A percentile compares a stretch with the other conserved stretches of the same genome.
Evolutionary conservation across 2,797 vertebrate genomes (phyloP).

Genomic region (Sebastes umbrosus): DNA sequence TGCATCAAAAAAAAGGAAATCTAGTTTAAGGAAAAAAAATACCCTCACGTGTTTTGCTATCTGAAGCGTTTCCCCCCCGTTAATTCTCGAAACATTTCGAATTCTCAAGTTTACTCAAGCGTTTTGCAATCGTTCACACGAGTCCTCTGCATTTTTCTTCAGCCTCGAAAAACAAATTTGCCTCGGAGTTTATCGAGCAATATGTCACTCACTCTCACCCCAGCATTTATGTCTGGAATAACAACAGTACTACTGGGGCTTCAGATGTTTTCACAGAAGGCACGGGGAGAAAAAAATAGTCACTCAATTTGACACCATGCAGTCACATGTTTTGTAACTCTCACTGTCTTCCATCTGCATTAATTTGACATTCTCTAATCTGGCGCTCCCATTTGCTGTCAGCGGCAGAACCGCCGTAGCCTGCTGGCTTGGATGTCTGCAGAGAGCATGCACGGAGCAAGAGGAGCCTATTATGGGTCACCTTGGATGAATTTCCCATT

Average conservation of each 20-base stretch:
- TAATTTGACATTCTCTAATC: slow-evolving; percentile 82
- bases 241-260: slow-evolving; percentile 55
- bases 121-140: slow-evolving; percentile 5
- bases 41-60: not conserved
- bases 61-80: not conserved
- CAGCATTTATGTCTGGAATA: slow-evolving; percentile 51
- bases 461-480: slow-evolving; percentile 75
- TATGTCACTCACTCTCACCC: slow-evolving; percentile 53
- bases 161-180: slow-evolving; percentile 49
- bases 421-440: slow-evolving; percentile 67
- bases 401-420: slow-evolving; percentile 67
- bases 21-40: not conserved
- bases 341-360: slow-evolving; percentile 78
- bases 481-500: slow-evolving; percentile 77
- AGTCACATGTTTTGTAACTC: slow-evolving; percentile 67
- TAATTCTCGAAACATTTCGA: slow-evolving; percentile 26
- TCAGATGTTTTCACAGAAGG: slow-evolving; percentile 59
- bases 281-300: slow-evolving; percentile 45
- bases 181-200: slow-evolving; percentile 49
- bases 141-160: slow-evolving; percentile 10
- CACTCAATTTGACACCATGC: slow-evolving; percentile 69
- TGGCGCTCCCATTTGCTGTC: slow-evolving; percentile 76
- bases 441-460: slow-evolving; percentile 58
- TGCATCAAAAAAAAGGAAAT: not conserved
- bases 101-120: not conserved